Percentiles rank a stretch among this genome's conserved stretches.
phyloP scores from a whole-genome alignment of 2,888 invertebrate species.

The Catonia carolina region DNA sequence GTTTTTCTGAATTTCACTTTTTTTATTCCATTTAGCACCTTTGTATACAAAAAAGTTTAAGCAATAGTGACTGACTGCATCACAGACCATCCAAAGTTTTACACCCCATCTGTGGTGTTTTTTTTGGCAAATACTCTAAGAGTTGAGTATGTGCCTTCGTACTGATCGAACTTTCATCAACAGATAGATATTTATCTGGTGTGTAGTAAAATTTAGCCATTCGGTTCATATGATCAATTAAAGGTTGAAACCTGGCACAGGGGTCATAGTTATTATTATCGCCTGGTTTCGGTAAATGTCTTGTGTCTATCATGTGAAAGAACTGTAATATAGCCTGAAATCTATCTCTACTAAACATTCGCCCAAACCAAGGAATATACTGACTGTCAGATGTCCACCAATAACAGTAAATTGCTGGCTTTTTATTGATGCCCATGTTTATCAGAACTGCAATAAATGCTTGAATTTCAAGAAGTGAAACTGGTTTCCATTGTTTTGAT shows the following conservation, averaged over 20 bases:
- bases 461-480: too few relatives aligned
- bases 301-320: slow-evolving; percentile 3
- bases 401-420: slow-evolving; percentile 1
- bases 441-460: slow-evolving; percentile 14
- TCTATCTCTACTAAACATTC: slow-evolving; percentile 2
- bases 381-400: neutral
- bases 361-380: neutral
- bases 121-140: slow-evolving; percentile 16
- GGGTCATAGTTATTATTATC: neutral
- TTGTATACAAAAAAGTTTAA: slow-evolving; percentile 15
- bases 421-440: slow-evolving; percentile 13
- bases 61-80: slow-evolving; percentile 17
- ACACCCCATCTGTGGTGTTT: slow-evolving; percentile 20
- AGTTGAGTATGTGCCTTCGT: slow-evolving; percentile 16
- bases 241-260: neutral
- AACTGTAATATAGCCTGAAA: slow-evolving; percentile 1
- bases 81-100: slow-evolving; percentile 19
- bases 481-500: slow-evolving; percentile 11
- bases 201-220: neutral
- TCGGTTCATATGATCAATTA: neutral
- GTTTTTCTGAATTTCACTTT: slow-evolving; percentile 7
- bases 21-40: slow-evolving; percentile 4
- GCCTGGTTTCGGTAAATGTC: neutral
- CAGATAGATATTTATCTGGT: neutral
- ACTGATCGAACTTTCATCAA: slow-evolving; percentile 11